Base-by-base conservation (phyloP, 2,797 vertebrate genomes). In the Channallabes apus region DNA sequence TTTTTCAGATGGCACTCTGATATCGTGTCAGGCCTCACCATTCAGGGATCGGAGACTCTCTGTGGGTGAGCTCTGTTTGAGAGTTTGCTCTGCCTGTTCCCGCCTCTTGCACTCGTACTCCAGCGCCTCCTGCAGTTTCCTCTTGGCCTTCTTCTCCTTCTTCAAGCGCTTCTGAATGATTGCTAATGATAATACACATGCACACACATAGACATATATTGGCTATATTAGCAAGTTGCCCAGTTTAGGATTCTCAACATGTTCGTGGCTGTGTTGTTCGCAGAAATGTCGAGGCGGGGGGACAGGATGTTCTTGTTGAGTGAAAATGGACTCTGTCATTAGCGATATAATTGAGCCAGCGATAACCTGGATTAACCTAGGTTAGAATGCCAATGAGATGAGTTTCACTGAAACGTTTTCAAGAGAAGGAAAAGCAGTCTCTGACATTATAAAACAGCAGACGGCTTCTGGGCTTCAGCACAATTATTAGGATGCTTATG, bases 101-200 rank as follows among this genome's bases (percentile, higher is more conserved):
- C 98, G 95, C 88, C 98, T 94, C 92, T 99, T 99, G 87, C 97
- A 98, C 92, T 99, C 98, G 88, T 99, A 99, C 94, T 99, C 98
- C 91, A 99, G 96, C 9, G 98, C 98, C 94, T 99, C 98, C 89
- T 99, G 98, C 88, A 99, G 96, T 98, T 99, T 99, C 96, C 98
- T 98, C 94, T 99, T 99, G 61, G 98, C 97, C 90, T 99, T 99
- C 93, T 99, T 99, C 93, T 99, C 98, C 92, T 99, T 99, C 95
- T 99, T 99, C 95, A 99, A 94, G 89, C 98, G 96, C 90, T 99
- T 99, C 94, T 99, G 98, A 94, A 99, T 96, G 93, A 99, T 99
- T 87, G 98, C 98, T 99, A 86, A 83, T 86, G 18, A 84, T 61
- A 58, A 80, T 69, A 58, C 73, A 76, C 51, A 85, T 38, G 73